Conservation (phyloP, 2,113 vertebrate species). For the Cochlearius cochlearius region DNA sequence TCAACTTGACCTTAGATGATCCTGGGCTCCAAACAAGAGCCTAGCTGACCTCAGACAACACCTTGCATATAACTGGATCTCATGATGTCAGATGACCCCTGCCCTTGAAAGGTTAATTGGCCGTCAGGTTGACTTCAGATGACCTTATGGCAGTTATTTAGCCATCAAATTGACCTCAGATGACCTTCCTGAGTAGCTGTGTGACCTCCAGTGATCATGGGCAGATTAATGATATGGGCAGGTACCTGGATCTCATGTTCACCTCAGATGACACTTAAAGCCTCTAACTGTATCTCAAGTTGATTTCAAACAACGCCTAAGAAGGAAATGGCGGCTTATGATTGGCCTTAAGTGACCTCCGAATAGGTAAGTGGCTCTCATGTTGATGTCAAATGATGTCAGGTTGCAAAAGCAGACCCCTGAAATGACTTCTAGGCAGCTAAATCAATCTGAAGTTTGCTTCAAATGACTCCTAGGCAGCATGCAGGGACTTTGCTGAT, state of each 20-base stretch:
- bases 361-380: neutral
- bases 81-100: neutral
- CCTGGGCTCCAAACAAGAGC: neutral
- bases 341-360: neutral
- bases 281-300: neutral
- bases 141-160: neutral
- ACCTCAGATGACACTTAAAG: neutral
- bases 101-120: neutral
- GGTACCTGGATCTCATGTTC: neutral
- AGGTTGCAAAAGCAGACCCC: neutral
- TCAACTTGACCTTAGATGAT: neutral
- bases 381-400: neutral
- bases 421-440: neutral
- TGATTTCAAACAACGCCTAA: neutral
- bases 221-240: neutral
- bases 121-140: neutral
- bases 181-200: neutral
- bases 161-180: neutral
- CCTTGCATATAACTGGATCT: accelerated
- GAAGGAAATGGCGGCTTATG: neutral
- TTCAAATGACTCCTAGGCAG: neutral
- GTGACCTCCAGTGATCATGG: neutral
- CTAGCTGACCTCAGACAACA: neutral
- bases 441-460: neutral
- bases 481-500: neutral